Conservation (phyloP, 1,140 invertebrate genomes). For the Planococcus citri region DNA sequence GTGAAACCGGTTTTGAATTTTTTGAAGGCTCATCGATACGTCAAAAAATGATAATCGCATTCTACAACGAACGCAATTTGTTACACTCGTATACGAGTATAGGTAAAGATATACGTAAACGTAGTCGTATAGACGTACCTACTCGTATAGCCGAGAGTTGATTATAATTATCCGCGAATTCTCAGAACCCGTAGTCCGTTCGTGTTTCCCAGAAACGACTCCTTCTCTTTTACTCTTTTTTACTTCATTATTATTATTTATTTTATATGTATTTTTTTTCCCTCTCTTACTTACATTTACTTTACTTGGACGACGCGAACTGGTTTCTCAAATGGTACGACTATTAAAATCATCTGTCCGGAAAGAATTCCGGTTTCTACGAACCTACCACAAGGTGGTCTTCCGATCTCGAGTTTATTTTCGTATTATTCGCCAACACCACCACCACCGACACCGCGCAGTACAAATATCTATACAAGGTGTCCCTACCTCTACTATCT, state of each 20-base stretch:
- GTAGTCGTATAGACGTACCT: no score
- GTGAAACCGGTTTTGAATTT: neutral
- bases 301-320: no score
- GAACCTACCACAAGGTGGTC: slow-evolving; percentile 2
- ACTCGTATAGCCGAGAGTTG: no score
- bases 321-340: neutral
- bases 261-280: no score
- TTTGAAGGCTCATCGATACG: slow-evolving; percentile 1
- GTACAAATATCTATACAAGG: no score
- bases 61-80: neutral
- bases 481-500: no score
- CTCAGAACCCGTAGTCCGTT: neutral
- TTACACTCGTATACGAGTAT: neutral
- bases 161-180: slow-evolving; percentile 14
- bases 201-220: neutral
- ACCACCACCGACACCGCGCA: no score
- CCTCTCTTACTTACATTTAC: no score
- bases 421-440: no score
- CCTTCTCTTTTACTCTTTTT: slow-evolving; percentile 9
- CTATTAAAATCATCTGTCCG: slow-evolving; percentile 21
- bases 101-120: no score
- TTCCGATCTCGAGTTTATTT: neutral
- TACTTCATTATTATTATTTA: neutral
- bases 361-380: slow-evolving; percentile 13
- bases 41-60: slow-evolving; percentile 1